Percentiles rank a stretch among this genome's conserved stretches.
Conservation (phyloP, 1,140 invertebrate species). For the Drosophila neocordata region DNA sequence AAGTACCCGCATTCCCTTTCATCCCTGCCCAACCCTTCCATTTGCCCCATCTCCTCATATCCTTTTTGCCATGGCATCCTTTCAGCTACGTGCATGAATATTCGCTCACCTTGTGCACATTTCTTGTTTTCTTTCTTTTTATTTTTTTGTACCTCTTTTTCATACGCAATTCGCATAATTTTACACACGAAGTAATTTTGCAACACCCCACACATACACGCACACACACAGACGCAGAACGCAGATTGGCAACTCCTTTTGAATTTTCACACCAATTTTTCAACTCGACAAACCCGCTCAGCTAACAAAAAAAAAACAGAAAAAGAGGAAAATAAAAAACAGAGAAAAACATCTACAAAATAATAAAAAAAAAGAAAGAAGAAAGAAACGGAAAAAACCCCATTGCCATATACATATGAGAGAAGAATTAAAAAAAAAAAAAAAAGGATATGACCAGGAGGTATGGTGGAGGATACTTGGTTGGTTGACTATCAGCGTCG, state of each 20-base stretch:
- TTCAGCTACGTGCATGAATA: constrained; percentile 67
- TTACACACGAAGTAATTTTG: constrained; percentile 80
- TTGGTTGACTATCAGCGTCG: constrained; percentile 56
- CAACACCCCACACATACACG: constrained; percentile 59
- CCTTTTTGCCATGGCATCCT: background rate
- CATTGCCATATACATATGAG: constrained; percentile 29
- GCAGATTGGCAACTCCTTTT: constrained; percentile 77
- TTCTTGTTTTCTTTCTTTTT: constrained; percentile 16
- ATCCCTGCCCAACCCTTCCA: background rate
- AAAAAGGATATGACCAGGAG: background rate
- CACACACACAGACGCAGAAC: constrained; percentile 15
- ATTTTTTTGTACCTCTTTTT: constrained; percentile 22
- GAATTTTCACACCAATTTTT: constrained; percentile 82
- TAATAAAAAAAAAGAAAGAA: constrained; percentile 34
- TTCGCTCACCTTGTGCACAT: constrained; percentile 64
- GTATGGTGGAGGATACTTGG: constrained; percentile 1
- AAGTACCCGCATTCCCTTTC: constrained; percentile 34
- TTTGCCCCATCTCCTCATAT: background rate
- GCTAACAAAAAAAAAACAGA: constrained; percentile 41
- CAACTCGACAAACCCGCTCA: constrained; percentile 78
- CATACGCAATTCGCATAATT: constrained; percentile 78
- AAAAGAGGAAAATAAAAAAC: constrained; percentile 10
- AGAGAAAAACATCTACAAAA: constrained; percentile 34
- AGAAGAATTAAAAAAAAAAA: constrained; percentile 23
- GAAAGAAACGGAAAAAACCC: constrained; percentile 31